Conservation (phyloP, 2,797 vertebrate genomes). For the Garrulus glandarius region DNA sequence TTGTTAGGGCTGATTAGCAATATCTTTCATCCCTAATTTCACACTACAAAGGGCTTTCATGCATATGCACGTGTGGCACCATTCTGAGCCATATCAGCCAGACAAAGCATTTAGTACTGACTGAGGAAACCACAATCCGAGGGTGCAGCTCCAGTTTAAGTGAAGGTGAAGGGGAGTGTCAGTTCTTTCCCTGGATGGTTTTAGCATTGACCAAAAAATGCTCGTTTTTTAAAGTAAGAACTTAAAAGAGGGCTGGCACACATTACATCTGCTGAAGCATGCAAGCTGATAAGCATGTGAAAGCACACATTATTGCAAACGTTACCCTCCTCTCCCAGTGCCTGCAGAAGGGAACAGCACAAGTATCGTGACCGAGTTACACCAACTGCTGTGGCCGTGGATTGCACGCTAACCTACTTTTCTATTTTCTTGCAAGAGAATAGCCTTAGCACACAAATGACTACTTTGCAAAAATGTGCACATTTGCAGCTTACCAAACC, state of each 20-base stretch:
- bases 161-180: background rate
- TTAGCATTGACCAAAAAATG: background rate
- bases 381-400: background rate
- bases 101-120: background rate
- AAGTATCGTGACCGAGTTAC: background rate
- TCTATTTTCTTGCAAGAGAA: background rate
- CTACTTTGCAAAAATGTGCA: background rate
- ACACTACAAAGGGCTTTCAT: conserved; percentile 23
- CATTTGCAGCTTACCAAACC: conserved; percentile 26
- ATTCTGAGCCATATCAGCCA: background rate
- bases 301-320: background rate
- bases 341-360: background rate
- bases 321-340: background rate
- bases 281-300: background rate
- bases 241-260: background rate
- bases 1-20: conserved; percentile 40
- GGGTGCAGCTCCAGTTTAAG: background rate
- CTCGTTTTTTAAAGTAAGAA: background rate
- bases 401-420: background rate
- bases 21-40: conserved; percentile 51
- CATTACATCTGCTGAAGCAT: background rate
- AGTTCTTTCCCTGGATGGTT: background rate
- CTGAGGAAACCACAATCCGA: background rate
- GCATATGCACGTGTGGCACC: background rate
- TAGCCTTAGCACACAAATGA: background rate